Evolutionary conservation across 2,797 vertebrate species (phyloP).

Genomic region (Centroberyx gerrardi): DNA sequence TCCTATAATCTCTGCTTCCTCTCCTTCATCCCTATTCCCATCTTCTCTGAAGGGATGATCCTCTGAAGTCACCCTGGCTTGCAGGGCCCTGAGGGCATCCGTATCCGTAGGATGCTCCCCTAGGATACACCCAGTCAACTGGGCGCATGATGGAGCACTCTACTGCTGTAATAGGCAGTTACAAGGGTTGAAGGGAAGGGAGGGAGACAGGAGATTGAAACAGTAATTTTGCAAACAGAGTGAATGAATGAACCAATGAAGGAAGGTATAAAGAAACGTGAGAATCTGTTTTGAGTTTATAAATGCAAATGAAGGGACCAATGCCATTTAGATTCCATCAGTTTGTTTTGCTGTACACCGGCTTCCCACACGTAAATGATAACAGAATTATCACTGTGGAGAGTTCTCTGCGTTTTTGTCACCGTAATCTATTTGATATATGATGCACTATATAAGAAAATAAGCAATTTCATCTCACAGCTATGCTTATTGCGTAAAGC

Average conservation of each 20-base stretch:
- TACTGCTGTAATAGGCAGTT: slow-evolving; percentile 17
- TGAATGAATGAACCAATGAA: slow-evolving; percentile 32
- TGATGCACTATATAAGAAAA: slow-evolving; percentile 31
- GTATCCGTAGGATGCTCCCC: not conserved
- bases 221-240: slow-evolving; percentile 41
- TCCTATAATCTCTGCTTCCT: slow-evolving; percentile 41
- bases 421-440: slow-evolving; percentile 62
- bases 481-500: slow-evolving; percentile 48
- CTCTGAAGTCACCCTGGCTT: slow-evolving; percentile 58
- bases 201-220: slow-evolving; percentile 17
- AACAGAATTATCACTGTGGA: slow-evolving; percentile 20
- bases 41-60: slow-evolving; percentile 54
- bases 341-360: slow-evolving; percentile 16
- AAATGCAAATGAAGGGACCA: slow-evolving; percentile 43
- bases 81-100: slow-evolving; percentile 16
- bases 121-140: slow-evolving; percentile 27
- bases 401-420: slow-evolving; percentile 38
- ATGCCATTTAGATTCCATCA: slow-evolving; percentile 50
- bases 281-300: slow-evolving; percentile 39
- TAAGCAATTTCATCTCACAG: slow-evolving; percentile 44
- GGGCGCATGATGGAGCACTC: slow-evolving; percentile 14
- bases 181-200: slow-evolving; percentile 1
- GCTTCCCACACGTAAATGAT: slow-evolving; percentile 38
- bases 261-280: slow-evolving; percentile 33
- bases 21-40: slow-evolving; percentile 1